Base-by-base conservation (phyloP, 2,888 invertebrate genomes). In the Caprella mutica region DNA sequence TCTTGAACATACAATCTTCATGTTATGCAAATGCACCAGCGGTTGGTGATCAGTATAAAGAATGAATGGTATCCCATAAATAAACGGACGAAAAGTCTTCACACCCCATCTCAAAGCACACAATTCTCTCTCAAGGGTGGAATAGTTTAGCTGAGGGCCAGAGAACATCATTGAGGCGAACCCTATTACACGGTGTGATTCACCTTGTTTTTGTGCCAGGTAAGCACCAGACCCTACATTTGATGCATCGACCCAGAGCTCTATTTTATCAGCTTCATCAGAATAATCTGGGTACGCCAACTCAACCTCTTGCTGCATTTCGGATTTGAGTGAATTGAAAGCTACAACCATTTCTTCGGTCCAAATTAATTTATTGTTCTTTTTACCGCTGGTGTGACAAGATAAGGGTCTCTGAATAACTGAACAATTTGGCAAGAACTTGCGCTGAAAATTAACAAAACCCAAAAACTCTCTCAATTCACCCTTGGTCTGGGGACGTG, bases 241-340 rank as follows among this genome's bases (percentile, higher is more conserved):
- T 9, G 43, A 43, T 8, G 43, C 43, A 43, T 43, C 43, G 5
- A 43, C 43, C 43, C 43, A 43, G n/a, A 43, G 43, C 43, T 43
- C 23, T 12, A 21, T 23, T 5, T 8, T 8, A 23, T 43, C 43
- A 6, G 43, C 17, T 12, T 5, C 17, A 21, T 5, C 12, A 23
- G 9, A 12, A 43, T 43, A 43, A 21, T 43, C 23, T 24, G 43
- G 43, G n/a, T 24, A 43, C 9, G 43, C 43, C 5, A 43, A 6
- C 26, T 43, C 43, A 43, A 43, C 26, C 43, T 43, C 43, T 14
- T 21, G 4, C 23, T 43, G 21, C 23, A 43, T 43, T n/a, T n/a
- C n/a, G n/a, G n/a, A n/a, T 5, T 40, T 40, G 12, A 40, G 17
- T 5, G 8, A n/a, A 5, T 8, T n/a, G 21, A 40, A 40, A 8